Percentiles rank a stretch among this genome's conserved stretches.
These are phyloP conservation scores for Cyanoramphus novaezelandiae DNA, from an alignment of 2,113 vertebrate species.

Conservation along the genomic window DNA sequence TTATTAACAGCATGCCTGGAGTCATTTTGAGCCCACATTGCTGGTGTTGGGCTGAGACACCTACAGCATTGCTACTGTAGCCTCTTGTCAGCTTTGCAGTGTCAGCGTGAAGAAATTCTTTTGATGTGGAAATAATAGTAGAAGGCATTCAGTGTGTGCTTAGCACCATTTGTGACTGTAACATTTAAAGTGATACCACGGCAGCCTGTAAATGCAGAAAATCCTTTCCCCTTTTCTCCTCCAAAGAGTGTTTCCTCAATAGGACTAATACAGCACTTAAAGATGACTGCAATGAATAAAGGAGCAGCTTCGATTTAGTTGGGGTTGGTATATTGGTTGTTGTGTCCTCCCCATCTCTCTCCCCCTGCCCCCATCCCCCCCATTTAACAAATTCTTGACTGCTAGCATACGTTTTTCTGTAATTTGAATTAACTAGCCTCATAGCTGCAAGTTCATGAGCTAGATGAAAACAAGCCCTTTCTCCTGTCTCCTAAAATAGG, in stretches of 20 bases:
- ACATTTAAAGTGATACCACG: neutral
- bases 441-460: neutral
- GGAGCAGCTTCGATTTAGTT: neutral
- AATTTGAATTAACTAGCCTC: neutral
- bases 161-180: neutral
- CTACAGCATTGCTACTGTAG: neutral
- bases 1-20: neutral
- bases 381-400: neutral
- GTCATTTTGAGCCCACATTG: neutral
- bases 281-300: neutral
- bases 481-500: neutral
- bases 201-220: neutral
- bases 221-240: neutral
- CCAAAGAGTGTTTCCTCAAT: neutral
- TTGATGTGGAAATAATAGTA: neutral
- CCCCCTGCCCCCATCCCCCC: neutral
- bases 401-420: neutral
- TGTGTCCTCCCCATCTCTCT: neutral
- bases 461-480: neutral
- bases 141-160: neutral
- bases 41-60: neutral
- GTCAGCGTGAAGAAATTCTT: neutral
- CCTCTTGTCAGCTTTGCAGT: neutral
- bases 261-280: neutral
- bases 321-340: neutral